Base-by-base conservation (phyloP, 2,888 invertebrate species). In the Volucella inflata region DNA sequence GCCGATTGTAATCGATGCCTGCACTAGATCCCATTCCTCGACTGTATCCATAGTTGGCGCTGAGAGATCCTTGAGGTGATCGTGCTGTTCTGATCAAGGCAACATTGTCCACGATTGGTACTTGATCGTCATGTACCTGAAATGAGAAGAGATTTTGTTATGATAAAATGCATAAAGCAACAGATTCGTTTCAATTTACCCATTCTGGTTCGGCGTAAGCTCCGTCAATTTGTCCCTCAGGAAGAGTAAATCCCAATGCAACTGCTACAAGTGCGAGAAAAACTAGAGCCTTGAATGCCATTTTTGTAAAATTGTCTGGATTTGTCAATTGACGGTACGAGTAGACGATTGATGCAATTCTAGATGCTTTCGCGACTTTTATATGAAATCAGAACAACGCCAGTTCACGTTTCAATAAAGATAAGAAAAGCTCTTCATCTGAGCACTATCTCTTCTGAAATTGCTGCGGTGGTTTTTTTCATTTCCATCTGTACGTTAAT, bases 181-280 rank as follows among this genome's bases (percentile, higher is more conserved):
- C 8, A 9, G 16, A 8, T 6, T 40, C 40, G 14, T 8, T n/a
- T 40, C n/a, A n/a, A 14, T 46, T 62, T 62, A 62, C 46, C 46
- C 38, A 44, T 30, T 46, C 46, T 16, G 17, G 8, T 21, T 21
- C 21, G 21, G 21, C 21, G 21, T 21, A 21, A 11, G 17, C 16
- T 8, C n/a, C 4, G 17, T 65, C 48, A 21, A 38, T n/a, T 36
- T 65, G 48, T 3, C 62, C 40, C 40, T 70, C 55, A 10, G 70
- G 62, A 10, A 77, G 53, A 16, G 55, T 64, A 40, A 62, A 77
- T 21, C 77, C 77, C 14, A 70, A 9, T 3, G 77, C 70, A 0
- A 70, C 55, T 1, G 62, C 62, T 46, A 77, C 12, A n/a, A 77
- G 68, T 44, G 68, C 76, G 11, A 76, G 51, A 14, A 76, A 68